Conservation (phyloP, 2,113 vertebrate species). For the Trogon melanurus region DNA sequence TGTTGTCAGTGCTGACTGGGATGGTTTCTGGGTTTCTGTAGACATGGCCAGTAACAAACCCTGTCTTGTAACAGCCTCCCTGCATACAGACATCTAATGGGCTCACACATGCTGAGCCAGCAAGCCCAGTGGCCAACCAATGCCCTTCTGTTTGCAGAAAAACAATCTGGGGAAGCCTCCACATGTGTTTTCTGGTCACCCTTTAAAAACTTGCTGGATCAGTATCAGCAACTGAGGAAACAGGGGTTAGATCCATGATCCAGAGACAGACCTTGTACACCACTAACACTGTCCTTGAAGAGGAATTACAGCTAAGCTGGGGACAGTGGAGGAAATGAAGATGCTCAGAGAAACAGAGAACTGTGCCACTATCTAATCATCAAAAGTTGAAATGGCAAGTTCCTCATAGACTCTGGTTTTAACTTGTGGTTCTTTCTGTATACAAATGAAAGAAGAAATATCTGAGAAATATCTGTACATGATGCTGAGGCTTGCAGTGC, state of each 20-base stretch:
- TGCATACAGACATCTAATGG: background rate
- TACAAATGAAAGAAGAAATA: background rate
- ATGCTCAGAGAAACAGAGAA: background rate
- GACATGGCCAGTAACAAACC: background rate
- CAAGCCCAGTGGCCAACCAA: background rate
- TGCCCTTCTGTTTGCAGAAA: background rate
- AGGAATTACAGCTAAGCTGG: background rate
- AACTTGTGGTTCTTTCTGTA: background rate
- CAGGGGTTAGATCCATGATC: background rate
- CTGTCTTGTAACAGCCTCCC: background rate
- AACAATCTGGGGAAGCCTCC: background rate
- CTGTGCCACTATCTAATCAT: background rate
- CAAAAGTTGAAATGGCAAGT: background rate
- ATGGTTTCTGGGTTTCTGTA: background rate
- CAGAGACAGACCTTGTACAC: background rate
- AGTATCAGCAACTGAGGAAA: background rate
- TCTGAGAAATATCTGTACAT: accelerated
- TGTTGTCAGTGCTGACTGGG: background rate
- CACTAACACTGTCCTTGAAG: background rate
- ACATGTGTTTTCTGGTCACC: background rate
- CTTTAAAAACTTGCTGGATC: background rate
- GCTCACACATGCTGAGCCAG: background rate
- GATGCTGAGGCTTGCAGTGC: background rate
- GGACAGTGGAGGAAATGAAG: background rate
- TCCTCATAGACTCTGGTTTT: background rate